Evolutionary conservation across 2,797 vertebrate species (phyloP).

Genomic region (Coendou prehensilis): DNA sequence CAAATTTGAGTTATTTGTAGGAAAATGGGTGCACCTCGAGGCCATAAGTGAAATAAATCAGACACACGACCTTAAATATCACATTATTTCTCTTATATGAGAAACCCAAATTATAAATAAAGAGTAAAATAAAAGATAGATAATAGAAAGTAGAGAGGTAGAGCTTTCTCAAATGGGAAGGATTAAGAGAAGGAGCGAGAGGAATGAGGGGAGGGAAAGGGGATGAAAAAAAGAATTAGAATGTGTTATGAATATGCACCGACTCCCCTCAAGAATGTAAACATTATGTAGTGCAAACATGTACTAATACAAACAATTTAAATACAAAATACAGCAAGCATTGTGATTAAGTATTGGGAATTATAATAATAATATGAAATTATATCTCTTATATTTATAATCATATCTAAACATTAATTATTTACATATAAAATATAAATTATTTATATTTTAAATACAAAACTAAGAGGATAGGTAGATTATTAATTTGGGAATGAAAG

Average conservation of each 20-base stretch:
- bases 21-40: not conserved
- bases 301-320: not conserved
- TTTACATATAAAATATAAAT: not conserved
- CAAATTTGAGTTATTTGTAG: not conserved
- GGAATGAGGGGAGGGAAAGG: not conserved
- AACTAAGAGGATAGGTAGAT: not conserved
- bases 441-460: not conserved
- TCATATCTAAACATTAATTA: not conserved
- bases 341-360: not conserved
- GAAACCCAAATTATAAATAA: not conserved
- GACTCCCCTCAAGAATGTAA: not conserved
- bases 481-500: not conserved
- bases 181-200: not conserved
- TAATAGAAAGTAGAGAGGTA: not conserved
- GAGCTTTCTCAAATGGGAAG: not conserved
- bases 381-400: not conserved
- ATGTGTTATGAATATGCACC: not conserved
- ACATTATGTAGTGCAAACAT: not conserved
- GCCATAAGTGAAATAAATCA: not conserved
- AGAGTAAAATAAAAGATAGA: not conserved
- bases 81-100: not conserved
- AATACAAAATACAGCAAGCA: not conserved
- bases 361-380: not conserved
- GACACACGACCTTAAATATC: not conserved
- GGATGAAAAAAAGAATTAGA: not conserved